These are phyloP conservation scores for Todus mexicanus DNA, from an alignment of 2,797 vertebrate genomes.

Conservation along the genomic window DNA sequence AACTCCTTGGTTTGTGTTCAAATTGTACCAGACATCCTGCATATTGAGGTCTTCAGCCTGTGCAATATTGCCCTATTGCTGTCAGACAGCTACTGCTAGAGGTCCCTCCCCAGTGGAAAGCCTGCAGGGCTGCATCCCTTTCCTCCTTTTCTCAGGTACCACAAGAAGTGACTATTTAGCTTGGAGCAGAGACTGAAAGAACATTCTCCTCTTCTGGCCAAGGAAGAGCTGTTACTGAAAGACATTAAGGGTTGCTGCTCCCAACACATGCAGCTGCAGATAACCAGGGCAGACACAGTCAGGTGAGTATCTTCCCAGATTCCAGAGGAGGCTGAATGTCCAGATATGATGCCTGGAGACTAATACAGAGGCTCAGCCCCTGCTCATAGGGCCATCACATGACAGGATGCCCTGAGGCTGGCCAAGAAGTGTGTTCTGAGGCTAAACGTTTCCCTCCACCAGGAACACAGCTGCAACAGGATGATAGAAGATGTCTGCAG, in stretches of 20 bases:
- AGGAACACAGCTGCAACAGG: not conserved
- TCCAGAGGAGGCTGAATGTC: not conserved
- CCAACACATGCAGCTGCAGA: not conserved
- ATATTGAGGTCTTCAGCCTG: not conserved
- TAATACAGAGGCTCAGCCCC: not conserved
- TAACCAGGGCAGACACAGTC: not conserved
- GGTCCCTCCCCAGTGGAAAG: not conserved
- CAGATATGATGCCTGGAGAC: not conserved
- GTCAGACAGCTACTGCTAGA: not conserved
- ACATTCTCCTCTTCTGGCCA: not conserved
- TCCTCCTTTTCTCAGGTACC: not conserved
- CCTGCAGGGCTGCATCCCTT: not conserved
- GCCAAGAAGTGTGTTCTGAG: not conserved
- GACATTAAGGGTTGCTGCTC: not conserved
- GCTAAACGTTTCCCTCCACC: not conserved
- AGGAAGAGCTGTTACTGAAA: not conserved
- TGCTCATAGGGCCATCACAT: rapidly evolving
- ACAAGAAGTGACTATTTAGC: not conserved
- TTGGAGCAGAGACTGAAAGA: not conserved
- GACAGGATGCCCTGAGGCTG: not conserved
- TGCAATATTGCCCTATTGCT: not conserved
- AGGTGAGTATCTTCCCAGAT: not conserved
- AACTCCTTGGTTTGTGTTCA: not conserved
- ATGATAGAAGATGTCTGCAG: not conserved
- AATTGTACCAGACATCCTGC: not conserved